Conservation (phyloP, 2,888 invertebrate species). For the Sceliomorpha sp. region DNA sequence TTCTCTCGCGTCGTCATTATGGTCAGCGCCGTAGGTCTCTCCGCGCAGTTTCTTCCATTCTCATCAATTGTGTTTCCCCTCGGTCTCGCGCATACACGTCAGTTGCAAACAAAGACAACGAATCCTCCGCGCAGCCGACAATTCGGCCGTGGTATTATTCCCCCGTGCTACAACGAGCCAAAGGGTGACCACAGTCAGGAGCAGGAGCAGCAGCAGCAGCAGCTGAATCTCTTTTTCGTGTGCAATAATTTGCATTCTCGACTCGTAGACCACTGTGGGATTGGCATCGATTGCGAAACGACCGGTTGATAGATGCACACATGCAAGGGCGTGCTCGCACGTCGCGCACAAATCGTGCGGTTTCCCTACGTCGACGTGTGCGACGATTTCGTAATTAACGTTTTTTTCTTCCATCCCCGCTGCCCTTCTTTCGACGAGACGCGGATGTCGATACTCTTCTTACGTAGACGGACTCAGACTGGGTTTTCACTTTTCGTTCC, state of each 20-base stretch:
- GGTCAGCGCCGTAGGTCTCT: constrained; percentile 1
- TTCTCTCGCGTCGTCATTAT: constrained; percentile 40
- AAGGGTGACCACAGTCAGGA: constrained; percentile 56
- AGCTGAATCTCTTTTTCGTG: constrained; percentile 69
- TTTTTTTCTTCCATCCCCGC: background rate
- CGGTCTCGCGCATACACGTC: constrained; percentile 11
- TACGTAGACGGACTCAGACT: too few relatives aligned
- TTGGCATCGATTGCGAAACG: constrained; percentile 12
- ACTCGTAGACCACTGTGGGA: constrained; percentile 54
- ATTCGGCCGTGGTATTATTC: constrained; percentile 44
- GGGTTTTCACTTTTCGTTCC: too few relatives aligned
- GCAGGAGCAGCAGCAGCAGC: constrained; percentile 67
- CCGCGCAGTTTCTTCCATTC: constrained; percentile 27
- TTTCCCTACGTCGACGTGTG: constrained; percentile 12
- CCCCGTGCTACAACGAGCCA: constrained; percentile 56
- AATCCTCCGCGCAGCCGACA: constrained; percentile 14
- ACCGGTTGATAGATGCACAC: constrained; percentile 22
- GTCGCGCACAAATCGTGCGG: constrained; percentile 26
- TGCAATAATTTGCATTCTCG: constrained; percentile 76
- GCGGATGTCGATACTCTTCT: constrained; percentile 18
- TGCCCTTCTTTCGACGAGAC: background rate
- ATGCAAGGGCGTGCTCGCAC: constrained; percentile 11
- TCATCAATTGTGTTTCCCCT: constrained; percentile 31
- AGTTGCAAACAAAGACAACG: constrained; percentile 36
- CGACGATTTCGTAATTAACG: constrained; percentile 27